Conservation (phyloP, 2,888 invertebrate species). For the Reticulitermes lucifugus region DNA sequence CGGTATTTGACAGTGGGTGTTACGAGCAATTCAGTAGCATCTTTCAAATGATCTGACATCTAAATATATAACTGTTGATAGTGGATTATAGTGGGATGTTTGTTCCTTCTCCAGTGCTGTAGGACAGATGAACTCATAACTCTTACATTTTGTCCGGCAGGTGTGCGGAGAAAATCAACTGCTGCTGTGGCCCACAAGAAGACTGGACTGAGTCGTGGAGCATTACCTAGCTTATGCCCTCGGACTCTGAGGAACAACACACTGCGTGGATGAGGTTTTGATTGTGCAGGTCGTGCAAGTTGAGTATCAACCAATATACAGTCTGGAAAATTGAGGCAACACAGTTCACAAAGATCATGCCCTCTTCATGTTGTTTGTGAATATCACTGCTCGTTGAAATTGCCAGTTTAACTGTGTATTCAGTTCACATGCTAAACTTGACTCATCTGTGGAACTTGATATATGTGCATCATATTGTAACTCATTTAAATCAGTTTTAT, state of each 20-base stretch:
- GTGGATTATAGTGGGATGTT: neutral
- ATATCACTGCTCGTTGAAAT: neutral
- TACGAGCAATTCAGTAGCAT: neutral
- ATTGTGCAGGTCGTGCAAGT: neutral
- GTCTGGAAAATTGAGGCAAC: neutral
- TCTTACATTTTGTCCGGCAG: neutral
- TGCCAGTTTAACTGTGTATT: neutral
- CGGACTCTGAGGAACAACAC: slow-evolving; percentile 22
- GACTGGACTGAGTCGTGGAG: neutral
- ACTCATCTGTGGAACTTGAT: neutral
- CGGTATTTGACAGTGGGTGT: neutral
- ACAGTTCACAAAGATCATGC: neutral
- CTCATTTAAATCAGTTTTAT: too few species aligned
- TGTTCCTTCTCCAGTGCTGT: neutral
- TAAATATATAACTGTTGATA: neutral
- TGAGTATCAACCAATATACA: too few species aligned
- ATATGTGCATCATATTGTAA: too few species aligned
- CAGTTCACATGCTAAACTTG: neutral
- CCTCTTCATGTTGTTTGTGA: neutral
- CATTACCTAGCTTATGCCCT: neutral
- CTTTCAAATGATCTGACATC: neutral
- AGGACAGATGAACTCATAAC: neutral
- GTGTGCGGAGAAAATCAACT: neutral
- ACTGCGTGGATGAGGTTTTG: neutral
- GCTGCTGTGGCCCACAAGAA: neutral